A percentile compares a stretch with the other conserved stretches of the same genome.
Conservation (phyloP, 2,888 invertebrate species). For the Lasioglossum zephyrum region DNA sequence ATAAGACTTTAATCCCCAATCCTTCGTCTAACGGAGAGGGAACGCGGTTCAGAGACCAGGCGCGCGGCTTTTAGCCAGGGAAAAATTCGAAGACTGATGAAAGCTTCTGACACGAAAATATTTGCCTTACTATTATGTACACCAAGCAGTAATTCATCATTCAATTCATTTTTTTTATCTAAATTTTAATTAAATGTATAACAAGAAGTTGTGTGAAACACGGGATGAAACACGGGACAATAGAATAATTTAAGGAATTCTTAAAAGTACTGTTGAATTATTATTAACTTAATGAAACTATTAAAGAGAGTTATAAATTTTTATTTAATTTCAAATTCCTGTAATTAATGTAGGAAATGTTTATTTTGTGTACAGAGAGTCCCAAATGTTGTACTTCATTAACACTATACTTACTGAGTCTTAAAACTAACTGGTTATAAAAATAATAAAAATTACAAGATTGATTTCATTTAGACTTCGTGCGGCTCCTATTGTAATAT, state of each 20-base stretch:
- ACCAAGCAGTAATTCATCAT: not conserved
- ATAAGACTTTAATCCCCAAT: conserved; percentile 61
- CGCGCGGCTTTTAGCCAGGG: not conserved
- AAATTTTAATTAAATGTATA: not conserved
- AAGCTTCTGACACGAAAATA: not conserved
- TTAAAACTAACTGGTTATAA: no score
- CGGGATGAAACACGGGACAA: not conserved
- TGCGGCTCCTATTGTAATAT: no score
- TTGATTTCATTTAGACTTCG: no score
- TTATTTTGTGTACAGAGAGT: no score
- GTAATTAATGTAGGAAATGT: no score
- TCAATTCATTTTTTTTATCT: not conserved
- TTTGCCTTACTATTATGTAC: not conserved
- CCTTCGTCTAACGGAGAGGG: conserved; percentile 33
- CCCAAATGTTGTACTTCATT: no score
- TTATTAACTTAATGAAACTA: not conserved
- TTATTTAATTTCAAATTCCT: no score
- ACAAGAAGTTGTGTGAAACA: not conserved
- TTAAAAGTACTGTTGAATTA: not conserved
- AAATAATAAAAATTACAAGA: no score
- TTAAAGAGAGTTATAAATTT: no score
- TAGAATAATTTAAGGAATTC: not conserved
- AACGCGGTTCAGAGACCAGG: not conserved
- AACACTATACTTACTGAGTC: no score
- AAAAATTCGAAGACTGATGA: conserved; percentile 2